A percentile compares a stretch with the other conserved stretches of the same genome.
Evolutionary conservation across 2,888 invertebrate species (phyloP).

Genomic region (Argyresthia albistria): DNA sequence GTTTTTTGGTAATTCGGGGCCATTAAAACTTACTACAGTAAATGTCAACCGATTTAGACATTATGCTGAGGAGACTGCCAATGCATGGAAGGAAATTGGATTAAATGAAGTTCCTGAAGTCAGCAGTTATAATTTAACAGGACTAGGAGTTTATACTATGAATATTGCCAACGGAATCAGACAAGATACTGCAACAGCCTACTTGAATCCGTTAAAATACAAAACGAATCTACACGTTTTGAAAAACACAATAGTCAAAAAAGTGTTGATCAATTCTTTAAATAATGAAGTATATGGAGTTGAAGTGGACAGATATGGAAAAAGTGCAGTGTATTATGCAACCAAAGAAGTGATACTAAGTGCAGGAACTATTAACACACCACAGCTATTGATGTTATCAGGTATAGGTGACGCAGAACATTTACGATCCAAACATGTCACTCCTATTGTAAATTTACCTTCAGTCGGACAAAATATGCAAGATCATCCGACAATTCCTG

Average conservation of each 20-base stretch:
- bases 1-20: constrained; percentile 51
- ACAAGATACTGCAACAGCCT: constrained; percentile 60
- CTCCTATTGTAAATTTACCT: constrained; percentile 41
- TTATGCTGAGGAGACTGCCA: too few species aligned
- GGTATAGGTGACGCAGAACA: constrained; percentile 57
- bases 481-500: constrained; percentile 54
- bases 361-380: constrained; percentile 58
- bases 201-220: constrained; percentile 29
- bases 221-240: constrained; percentile 42
- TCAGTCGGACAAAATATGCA: constrained; percentile 69
- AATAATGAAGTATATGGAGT: constrained; percentile 49
- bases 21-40: constrained; percentile 59
- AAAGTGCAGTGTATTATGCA: constrained; percentile 22
- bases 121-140: constrained; percentile 45
- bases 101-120: constrained; percentile 41
- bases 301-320: constrained; percentile 28
- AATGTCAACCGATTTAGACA: too few species aligned
- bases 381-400: constrained; percentile 63
- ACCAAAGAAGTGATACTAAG: constrained; percentile 59
- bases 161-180: constrained; percentile 50
- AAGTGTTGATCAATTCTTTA: constrained; percentile 53
- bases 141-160: constrained; percentile 62
- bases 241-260: constrained; percentile 58
- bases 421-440: too few species aligned
- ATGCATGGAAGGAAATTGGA: constrained; percentile 56